Base-by-base conservation (phyloP, 2,797 vertebrate species). In the Salarias fasciatus region DNA sequence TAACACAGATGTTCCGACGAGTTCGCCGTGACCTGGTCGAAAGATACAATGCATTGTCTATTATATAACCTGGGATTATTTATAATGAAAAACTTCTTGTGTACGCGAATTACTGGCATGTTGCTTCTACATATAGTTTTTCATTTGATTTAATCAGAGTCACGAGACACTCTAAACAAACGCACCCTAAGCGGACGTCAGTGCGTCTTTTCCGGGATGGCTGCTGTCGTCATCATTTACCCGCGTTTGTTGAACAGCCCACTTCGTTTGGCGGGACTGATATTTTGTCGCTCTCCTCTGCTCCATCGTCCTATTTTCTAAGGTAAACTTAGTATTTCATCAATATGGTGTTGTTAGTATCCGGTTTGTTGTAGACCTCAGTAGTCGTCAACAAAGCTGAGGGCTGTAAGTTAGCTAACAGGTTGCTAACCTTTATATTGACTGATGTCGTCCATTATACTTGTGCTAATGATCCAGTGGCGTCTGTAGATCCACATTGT, bases 221-320 rank as follows among this genome's bases (percentile, higher is more conserved):
- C 4, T 1, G 0, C 0, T 3, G 0, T 6, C 86, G 84, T 89
- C 88, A 88, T 30, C 9, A 3, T 79, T 82, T 35, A 77, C 88
- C 83, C 88, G 89, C 83, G 84, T 76, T 72, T 33, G 72, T 84
- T 71, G 64, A 83, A 86, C 75, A 56, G 0, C 46, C 44, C 53
- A 13, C 30, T 53, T 61, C 46, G 75, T 85, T 91, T 88, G 87
- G 90, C 90, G 89, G 87, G 83, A 72, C 36, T 67, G 5, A 45
- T 3, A 6, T 4, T 3, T 15, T 14, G 31, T 45, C n/a, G 33
- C 11, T 24, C 15, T 0, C 37, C n/a, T 24, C 18, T 0, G 0
- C n/a, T 6, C 0, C 1, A 5, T 5, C 45, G 4, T 24, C 6
- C 35, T 6, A 13, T 9, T 28, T 38, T 83, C 87, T 89, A 84